A percentile compares a stretch with the other conserved stretches of the same genome.
These are phyloP conservation scores for Zosterops hypoxanthus DNA, from an alignment of 2,113 vertebrate species.

Conservation along the genomic window DNA sequence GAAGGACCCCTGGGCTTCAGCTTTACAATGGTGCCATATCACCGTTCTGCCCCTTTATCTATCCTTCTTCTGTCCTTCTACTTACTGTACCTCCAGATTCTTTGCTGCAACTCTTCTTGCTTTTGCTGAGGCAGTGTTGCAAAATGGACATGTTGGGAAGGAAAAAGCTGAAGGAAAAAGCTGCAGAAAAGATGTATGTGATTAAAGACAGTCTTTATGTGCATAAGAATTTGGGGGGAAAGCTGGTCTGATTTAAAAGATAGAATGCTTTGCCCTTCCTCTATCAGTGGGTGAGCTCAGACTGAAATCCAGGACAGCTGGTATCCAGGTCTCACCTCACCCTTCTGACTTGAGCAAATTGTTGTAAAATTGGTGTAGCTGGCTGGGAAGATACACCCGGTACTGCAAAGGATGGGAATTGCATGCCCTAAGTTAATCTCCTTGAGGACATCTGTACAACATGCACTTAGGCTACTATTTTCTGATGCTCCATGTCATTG, in stretches of 20 bases:
- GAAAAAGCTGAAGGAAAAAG: background rate
- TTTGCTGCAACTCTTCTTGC: background rate
- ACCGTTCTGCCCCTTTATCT: background rate
- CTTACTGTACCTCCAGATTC: background rate
- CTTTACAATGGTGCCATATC: accelerated
- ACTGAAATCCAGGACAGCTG: background rate
- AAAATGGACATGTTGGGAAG: background rate
- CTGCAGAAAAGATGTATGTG: background rate
- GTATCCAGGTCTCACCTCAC: background rate
- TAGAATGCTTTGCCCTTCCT: background rate
- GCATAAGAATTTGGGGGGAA: accelerated
- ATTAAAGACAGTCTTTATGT: background rate
- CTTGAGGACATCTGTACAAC: background rate
- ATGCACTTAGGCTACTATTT: background rate
- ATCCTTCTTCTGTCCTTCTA: background rate
- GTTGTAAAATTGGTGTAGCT: background rate
- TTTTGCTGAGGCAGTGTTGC: background rate
- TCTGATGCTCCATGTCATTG: background rate
- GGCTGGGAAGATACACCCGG: background rate
- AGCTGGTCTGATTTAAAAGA: background rate
- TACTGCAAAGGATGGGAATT: background rate
- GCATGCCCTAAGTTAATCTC: background rate
- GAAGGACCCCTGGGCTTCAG: background rate
- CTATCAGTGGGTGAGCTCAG: background rate
- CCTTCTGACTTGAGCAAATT: background rate